Evolutionary conservation across 2,888 invertebrate species (phyloP).

Genomic region (Protodeltote pygarga): DNA sequence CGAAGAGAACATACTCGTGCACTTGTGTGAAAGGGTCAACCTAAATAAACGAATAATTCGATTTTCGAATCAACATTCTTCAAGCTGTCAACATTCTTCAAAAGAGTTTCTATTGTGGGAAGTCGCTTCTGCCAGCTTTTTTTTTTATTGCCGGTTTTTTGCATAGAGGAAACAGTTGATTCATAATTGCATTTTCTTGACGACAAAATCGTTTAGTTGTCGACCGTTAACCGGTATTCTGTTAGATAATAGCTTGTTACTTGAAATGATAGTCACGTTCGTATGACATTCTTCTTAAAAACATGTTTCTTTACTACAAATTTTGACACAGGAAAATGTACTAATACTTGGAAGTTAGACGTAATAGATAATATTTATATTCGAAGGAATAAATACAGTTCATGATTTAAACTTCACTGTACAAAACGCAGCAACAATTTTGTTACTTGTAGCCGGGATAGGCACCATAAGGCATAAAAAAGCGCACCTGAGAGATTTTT

Average conservation of each 20-base stretch:
- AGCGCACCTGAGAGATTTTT: no score
- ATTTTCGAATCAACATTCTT: slow-evolving; percentile 38
- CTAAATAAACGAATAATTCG: slow-evolving; percentile 36
- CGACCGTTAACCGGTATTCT: slow-evolving; percentile 24
- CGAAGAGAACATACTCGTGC: slow-evolving; percentile 42
- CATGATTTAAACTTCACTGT: no score
- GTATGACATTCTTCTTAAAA: slow-evolving; percentile 5
- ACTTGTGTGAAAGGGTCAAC: slow-evolving; percentile 57
- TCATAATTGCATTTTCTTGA: slow-evolving; percentile 38
- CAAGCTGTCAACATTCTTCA: slow-evolving; percentile 35
- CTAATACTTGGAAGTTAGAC: slow-evolving; percentile 8
- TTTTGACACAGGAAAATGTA: no score
- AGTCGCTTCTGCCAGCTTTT: slow-evolving; percentile 2
- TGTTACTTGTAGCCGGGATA: no score
- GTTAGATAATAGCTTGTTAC: slow-evolving; percentile 4
- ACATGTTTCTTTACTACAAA: slow-evolving; percentile 8
- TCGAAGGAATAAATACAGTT: no score
- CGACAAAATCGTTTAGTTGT: slow-evolving; percentile 21
- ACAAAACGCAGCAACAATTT: no score
- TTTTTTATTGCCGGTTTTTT: slow-evolving; percentile 23
- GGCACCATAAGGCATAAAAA: no score
- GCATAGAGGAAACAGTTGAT: slow-evolving; percentile 26
- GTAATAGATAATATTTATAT: background rate
- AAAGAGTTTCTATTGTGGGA: slow-evolving; percentile 21
- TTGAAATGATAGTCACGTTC: slow-evolving; percentile 18